Conservation (phyloP, 2,888 invertebrate genomes). For the Eurois occulta region DNA sequence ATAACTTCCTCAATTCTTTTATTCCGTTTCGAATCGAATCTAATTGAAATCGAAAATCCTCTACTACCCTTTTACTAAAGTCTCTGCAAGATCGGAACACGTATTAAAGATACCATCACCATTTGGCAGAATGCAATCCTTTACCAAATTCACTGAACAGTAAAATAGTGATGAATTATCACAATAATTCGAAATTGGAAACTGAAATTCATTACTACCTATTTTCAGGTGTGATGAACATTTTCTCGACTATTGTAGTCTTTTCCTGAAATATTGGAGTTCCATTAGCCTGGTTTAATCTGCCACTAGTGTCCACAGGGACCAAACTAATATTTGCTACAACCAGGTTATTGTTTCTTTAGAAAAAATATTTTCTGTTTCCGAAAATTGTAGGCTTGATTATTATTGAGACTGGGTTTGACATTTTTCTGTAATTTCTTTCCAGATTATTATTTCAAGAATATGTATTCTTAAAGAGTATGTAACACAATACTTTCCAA, state of each 20-base stretch:
- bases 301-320: slow-evolving; percentile 53
- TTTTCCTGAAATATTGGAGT: slow-evolving; percentile 41
- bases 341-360: slow-evolving; percentile 34
- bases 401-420: not conserved
- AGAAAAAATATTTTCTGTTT: slow-evolving; percentile 31
- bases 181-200: slow-evolving; percentile 43
- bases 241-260: slow-evolving; percentile 44
- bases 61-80: not conserved
- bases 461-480: not conserved
- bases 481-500: not conserved
- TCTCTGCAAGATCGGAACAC: not conserved
- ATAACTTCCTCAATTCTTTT: not conserved
- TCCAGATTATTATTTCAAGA: not conserved
- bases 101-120: slow-evolving; percentile 4
- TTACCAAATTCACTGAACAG: slow-evolving; percentile 51
- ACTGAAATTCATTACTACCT: slow-evolving; percentile 13
- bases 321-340: slow-evolving; percentile 63
- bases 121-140: slow-evolving; percentile 36
- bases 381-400: not conserved
- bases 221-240: slow-evolving; percentile 47
- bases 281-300: slow-evolving; percentile 62
- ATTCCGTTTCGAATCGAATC: slow-evolving; percentile 8
- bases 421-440: not conserved
- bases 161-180: slow-evolving; percentile 46
- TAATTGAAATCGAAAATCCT: slow-evolving; percentile 30